Conservation (phyloP, 2,888 invertebrate species). For the Bimastos eiseni region DNA sequence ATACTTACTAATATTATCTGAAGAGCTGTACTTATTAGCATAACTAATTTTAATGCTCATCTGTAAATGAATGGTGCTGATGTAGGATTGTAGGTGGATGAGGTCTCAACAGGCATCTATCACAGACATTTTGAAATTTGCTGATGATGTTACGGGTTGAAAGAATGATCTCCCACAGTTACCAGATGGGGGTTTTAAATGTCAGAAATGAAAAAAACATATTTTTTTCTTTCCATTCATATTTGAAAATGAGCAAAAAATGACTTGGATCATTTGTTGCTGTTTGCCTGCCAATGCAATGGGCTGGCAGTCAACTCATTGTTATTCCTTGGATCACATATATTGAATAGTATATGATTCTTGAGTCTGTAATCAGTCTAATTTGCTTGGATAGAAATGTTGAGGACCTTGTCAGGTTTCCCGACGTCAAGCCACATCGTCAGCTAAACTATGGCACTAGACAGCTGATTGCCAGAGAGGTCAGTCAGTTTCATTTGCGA, state of each 20-base stretch:
- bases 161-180: too few species aligned
- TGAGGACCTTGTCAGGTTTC: conserved; percentile 70
- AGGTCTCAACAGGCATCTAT: too few species aligned
- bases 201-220: too few species aligned
- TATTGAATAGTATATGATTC: not conserved
- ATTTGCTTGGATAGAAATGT: conserved; percentile 67
- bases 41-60: not conserved
- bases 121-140: too few species aligned
- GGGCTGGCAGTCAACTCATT: too few species aligned
- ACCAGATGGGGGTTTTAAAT: too few species aligned
- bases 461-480: conserved; percentile 79
- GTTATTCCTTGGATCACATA: too few species aligned
- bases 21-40: not conserved
- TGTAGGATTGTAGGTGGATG: not conserved
- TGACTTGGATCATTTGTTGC: too few species aligned
- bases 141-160: too few species aligned
- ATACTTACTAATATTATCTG: not conserved
- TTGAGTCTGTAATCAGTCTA: not conserved
- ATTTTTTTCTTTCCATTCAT: too few species aligned
- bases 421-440: conserved; percentile 59
- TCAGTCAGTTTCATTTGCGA: conserved; percentile 42
- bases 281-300: too few species aligned
- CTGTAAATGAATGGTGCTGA: not conserved
- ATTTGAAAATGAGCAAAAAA: too few species aligned
- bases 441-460: conserved; percentile 72